Evolutionary conservation across 2,113 vertebrate species (phyloP).

Genomic region (Semnornis frantzii): DNA sequence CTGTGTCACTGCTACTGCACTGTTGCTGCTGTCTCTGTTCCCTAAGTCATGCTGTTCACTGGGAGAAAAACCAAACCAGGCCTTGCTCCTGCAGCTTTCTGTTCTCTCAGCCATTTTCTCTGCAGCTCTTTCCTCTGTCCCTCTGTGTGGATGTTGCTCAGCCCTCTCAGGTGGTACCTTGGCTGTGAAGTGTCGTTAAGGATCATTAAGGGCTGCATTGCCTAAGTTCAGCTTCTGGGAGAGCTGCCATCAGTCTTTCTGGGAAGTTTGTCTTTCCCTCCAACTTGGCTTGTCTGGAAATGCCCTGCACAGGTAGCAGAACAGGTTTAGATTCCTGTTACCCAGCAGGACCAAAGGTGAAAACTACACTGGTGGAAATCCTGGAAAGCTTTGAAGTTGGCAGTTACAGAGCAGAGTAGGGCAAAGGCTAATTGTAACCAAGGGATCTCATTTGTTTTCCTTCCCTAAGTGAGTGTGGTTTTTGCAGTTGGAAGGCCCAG

Average conservation of each 20-base stretch:
- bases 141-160: neutral
- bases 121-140: neutral
- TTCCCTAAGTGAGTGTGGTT: neutral
- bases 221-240: neutral
- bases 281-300: neutral
- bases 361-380: neutral
- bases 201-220: neutral
- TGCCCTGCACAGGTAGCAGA: neutral
- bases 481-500: neutral
- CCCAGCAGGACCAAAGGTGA: neutral
- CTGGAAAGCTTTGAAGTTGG: slow-evolving; percentile 21
- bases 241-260: neutral
- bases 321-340: slow-evolving; percentile 13
- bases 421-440: neutral
- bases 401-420: neutral
- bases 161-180: neutral
- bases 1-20: neutral
- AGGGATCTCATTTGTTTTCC: neutral
- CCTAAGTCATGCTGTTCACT: neutral
- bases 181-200: neutral
- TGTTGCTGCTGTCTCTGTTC: neutral
- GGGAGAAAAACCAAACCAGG: neutral
- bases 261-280: neutral
- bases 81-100: neutral
- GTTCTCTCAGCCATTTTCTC: neutral